A percentile compares a stretch with the other conserved stretches of the same genome.
Evolutionary conservation across 2,113 vertebrate species (phyloP).

Genomic region (Cariama cristata): DNA sequence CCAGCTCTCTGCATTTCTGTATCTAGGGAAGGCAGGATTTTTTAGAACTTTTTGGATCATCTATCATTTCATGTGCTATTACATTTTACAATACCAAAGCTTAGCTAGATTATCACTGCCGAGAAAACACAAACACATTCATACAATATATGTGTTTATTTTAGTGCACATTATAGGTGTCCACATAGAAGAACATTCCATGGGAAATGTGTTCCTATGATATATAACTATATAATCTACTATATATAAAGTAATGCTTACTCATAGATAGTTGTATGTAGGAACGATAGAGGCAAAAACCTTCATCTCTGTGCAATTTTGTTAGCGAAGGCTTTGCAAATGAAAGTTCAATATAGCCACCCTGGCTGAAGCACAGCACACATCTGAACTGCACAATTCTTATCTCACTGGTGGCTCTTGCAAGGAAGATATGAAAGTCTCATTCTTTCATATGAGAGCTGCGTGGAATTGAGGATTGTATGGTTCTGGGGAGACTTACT

Average conservation of each 20-base stretch:
- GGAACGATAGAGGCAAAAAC: neutral
- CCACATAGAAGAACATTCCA: neutral
- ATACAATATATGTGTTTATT: slow-evolving; percentile 12
- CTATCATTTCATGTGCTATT: neutral
- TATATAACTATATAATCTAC: neutral
- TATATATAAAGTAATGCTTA: slow-evolving; percentile 22
- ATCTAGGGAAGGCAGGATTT: neutral
- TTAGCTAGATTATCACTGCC: neutral
- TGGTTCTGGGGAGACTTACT: slow-evolving; percentile 64
- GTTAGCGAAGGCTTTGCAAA: slow-evolving; percentile 50
- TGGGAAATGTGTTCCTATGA: neutral
- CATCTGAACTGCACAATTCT: slow-evolving; percentile 25
- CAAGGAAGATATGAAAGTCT: slow-evolving; percentile 69
- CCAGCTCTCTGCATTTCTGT: neutral
- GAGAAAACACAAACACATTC: slow-evolving; percentile 21
- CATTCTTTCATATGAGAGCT: slow-evolving; percentile 64
- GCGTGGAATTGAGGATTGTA: slow-evolving; percentile 67
- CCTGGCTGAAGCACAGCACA: slow-evolving; percentile 31
- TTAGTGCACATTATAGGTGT: slow-evolving; percentile 18
- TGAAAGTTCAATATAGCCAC: slow-evolving; percentile 51
- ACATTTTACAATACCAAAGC: neutral
- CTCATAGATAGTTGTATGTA: slow-evolving; percentile 28
- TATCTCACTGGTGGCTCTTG: slow-evolving; percentile 59
- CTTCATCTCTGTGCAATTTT: slow-evolving; percentile 59
- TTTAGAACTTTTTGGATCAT: neutral